Evolutionary conservation across 2,113 vertebrate species (phyloP).

Genomic region (Naja naja): DNA sequence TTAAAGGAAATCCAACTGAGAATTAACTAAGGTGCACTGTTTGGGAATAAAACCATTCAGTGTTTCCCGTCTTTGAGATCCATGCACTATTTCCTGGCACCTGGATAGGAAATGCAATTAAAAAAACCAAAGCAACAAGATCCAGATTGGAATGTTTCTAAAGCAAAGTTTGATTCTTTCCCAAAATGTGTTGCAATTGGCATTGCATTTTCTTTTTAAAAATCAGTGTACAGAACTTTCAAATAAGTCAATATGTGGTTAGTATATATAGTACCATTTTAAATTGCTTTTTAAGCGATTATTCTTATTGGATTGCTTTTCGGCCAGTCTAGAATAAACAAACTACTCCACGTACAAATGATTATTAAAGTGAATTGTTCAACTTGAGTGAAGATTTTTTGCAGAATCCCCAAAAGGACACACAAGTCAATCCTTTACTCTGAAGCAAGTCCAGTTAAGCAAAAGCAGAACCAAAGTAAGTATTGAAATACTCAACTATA

Average conservation of each 20-base stretch:
- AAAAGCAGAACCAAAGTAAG: not conserved
- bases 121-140: conserved; percentile 34
- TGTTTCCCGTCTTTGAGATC: conserved; percentile 50
- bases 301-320: not conserved
- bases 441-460: not conserved
- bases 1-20: conserved; percentile 35
- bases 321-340: not conserved
- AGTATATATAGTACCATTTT: not conserved
- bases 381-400: not conserved
- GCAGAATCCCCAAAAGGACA: not conserved
- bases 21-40: not conserved
- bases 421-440: not conserved
- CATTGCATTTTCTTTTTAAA: conserved; percentile 30
- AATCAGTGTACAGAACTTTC: not conserved
- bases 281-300: not conserved
- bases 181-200: conserved; percentile 15
- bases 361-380: not conserved
- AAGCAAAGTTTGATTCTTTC: conserved; percentile 28
- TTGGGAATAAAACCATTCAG: not conserved
- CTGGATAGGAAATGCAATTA: conserved; percentile 18
- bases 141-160: conserved; percentile 37
- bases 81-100: conserved; percentile 37
- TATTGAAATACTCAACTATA: not conserved
- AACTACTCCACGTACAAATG: not conserved
- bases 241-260: not conserved